These are phyloP conservation scores for Phalacrocorax brasilianus DNA, from an alignment of 2,113 vertebrate genomes.

Conservation along the genomic window DNA sequence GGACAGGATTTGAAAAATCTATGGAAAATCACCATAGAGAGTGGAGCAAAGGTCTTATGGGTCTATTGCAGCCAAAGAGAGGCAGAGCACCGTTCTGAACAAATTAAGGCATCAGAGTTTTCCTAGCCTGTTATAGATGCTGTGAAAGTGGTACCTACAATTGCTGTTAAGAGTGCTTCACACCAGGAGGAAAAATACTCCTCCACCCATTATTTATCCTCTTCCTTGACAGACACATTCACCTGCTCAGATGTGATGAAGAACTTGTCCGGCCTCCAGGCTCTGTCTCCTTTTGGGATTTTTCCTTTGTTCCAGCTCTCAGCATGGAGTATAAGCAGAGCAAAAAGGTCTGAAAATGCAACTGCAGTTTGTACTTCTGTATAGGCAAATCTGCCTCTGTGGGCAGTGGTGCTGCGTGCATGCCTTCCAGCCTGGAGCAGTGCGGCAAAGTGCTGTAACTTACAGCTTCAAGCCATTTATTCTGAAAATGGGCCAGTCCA, in stretches of 20 bases:
- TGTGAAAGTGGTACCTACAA: background rate
- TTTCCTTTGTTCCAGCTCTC: background rate
- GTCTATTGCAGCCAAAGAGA: background rate
- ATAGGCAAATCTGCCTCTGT: background rate
- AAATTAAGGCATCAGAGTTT: background rate
- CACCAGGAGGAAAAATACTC: background rate
- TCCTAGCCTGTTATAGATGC: background rate
- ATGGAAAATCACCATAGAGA: fast-evolving
- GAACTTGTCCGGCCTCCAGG: background rate
- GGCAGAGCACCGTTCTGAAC: fast-evolving
- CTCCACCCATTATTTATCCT: background rate
- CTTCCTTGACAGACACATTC: background rate
- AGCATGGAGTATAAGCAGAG: background rate
- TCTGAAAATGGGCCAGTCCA: background rate
- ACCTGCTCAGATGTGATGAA: background rate
- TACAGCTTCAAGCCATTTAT: background rate
- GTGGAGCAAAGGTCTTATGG: background rate
- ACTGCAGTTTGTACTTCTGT: background rate
- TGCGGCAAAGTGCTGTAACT: background rate
- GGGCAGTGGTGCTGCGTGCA: background rate
- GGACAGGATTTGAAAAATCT: background rate
- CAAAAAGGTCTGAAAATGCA: background rate
- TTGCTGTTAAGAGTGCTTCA: background rate
- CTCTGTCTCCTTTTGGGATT: background rate
- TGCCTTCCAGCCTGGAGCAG: background rate